Conservation (phyloP, 2,888 invertebrate genomes). For the Athalia circularis region DNA sequence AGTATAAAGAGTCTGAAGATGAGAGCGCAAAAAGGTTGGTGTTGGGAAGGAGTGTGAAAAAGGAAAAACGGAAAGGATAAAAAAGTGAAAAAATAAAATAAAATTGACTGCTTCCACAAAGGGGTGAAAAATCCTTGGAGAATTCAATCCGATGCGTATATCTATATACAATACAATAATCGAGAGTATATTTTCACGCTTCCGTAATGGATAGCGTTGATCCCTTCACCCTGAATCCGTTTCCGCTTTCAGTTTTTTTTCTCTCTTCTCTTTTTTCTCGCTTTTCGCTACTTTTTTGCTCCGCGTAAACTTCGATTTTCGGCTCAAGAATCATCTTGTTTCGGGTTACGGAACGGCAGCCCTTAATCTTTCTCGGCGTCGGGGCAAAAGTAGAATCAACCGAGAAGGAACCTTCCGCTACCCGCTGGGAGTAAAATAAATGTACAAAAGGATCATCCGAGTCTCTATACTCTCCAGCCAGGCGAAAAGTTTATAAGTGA, state of each 20-base stretch:
- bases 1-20: too few species aligned
- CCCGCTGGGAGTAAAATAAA: neutral
- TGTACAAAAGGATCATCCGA: slow-evolving; percentile 26
- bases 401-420: neutral
- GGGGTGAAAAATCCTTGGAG: slow-evolving; percentile 58
- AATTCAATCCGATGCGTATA: slow-evolving; percentile 64
- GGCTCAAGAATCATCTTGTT: slow-evolving; percentile 16
- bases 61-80: neutral
- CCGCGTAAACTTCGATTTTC: slow-evolving; percentile 21
- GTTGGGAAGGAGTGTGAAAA: too few species aligned
- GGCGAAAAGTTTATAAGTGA: neutral
- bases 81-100: neutral
- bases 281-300: neutral
- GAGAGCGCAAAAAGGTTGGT: too few species aligned
- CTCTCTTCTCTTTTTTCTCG: neutral
- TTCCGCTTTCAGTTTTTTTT: too few species aligned
- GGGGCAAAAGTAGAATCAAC: neutral
- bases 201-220: slow-evolving; percentile 60
- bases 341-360: neutral
- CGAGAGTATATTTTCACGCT: slow-evolving; percentile 65
- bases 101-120: slow-evolving; percentile 35
- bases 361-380: slow-evolving; percentile 14
- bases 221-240: slow-evolving; percentile 45
- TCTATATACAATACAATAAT: slow-evolving; percentile 50
- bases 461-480: neutral